phyloP scores from a whole-genome alignment of 2,113 vertebrate species.

The Clupea harengus region DNA sequence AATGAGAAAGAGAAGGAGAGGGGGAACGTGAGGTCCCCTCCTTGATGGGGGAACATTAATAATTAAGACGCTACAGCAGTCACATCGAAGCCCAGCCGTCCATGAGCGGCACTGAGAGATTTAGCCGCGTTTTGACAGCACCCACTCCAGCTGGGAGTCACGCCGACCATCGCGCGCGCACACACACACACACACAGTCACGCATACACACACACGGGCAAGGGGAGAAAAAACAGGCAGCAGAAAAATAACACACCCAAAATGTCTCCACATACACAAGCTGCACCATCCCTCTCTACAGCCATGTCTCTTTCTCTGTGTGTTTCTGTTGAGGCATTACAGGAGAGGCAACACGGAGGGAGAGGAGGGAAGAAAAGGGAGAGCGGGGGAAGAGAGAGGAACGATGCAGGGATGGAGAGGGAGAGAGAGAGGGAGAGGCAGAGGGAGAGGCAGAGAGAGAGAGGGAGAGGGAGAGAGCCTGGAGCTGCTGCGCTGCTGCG shows the following conservation, averaged over 20 bases:
- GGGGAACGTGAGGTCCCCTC: constrained; percentile 27
- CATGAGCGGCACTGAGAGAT: constrained; percentile 27
- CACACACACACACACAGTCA: neutral
- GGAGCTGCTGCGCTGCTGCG: constrained; percentile 16
- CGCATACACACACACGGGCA: constrained; percentile 33
- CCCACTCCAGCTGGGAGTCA: constrained; percentile 22
- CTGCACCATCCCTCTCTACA: neutral
- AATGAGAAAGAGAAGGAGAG: constrained; percentile 24
- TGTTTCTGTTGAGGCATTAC: neutral
- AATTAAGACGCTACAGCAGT: constrained; percentile 47
- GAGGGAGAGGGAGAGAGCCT: neutral
- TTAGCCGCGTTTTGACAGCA: constrained; percentile 39
- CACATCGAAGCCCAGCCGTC: constrained; percentile 24
- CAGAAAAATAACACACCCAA: constrained; percentile 12
- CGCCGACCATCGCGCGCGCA: constrained; percentile 15
- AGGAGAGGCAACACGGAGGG: neutral
- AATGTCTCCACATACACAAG: neutral
- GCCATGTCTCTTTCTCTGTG: neutral
- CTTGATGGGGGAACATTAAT: constrained; percentile 52
- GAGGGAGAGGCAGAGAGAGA: neutral
- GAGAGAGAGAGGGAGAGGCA: neutral
- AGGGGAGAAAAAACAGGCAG: neutral
- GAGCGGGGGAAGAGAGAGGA: neutral
- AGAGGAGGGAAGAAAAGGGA: neutral
- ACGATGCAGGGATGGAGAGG: neutral